Percentiles rank a stretch among this genome's conserved stretches.
These are phyloP conservation scores for Tupaia chinensis DNA, from an alignment of 2,113 vertebrate genomes.

Conservation along the genomic window DNA sequence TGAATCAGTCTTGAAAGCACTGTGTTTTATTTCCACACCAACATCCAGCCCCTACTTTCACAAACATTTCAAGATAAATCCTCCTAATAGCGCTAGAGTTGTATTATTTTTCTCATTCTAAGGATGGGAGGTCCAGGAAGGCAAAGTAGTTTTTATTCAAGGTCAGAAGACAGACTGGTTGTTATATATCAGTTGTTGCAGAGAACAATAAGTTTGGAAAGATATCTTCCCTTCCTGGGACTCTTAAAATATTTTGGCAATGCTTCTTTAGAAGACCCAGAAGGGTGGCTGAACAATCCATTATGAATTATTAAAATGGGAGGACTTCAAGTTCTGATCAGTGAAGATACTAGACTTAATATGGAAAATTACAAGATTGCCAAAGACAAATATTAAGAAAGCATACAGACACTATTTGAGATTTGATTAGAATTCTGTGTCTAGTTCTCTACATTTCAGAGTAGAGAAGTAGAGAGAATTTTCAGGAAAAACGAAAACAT, in stretches of 20 bases:
- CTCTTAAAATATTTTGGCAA: constrained; percentile 14
- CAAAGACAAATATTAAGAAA: neutral
- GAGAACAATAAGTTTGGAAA: constrained; percentile 16
- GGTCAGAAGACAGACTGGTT: neutral
- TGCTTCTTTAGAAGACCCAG: neutral
- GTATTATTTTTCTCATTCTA: constrained; percentile 6
- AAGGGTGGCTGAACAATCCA: neutral
- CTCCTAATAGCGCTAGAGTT: neutral
- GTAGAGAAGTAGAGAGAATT: neutral
- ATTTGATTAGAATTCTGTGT: neutral
- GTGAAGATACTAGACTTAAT: neutral
- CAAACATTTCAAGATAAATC: neutral
- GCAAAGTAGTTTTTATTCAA: neutral
- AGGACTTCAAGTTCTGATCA: neutral
- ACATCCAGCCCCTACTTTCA: neutral
- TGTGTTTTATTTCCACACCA: too few species aligned
- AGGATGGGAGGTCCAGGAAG: neutral
- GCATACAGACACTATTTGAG: neutral
- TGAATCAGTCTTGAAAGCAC: too few species aligned
- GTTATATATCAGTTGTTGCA: neutral
- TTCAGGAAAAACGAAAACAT: neutral
- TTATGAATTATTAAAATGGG: neutral
- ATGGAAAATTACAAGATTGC: neutral
- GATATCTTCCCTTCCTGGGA: neutral
- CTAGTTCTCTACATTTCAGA: constrained; percentile 26